phyloP scores from a whole-genome alignment of 2,888 invertebrate species.

The Acanthosepion pharaonis region DNA sequence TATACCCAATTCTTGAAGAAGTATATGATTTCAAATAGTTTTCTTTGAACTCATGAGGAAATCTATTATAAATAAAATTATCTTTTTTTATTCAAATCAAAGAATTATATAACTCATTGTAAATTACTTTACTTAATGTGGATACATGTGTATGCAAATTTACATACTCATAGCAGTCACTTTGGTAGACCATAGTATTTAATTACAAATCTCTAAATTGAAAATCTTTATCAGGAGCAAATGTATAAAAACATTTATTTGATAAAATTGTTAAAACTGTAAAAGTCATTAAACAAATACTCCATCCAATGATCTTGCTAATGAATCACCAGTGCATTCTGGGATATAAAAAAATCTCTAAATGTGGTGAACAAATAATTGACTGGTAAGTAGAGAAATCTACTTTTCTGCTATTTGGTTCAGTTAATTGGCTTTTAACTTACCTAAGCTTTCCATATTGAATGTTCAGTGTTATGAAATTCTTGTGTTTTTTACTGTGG shows the following conservation, averaged over 20 bases:
- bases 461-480: background rate
- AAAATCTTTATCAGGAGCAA: no score
- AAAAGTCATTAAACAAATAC: background rate
- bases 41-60: no score
- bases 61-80: no score
- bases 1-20: no score
- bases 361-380: background rate
- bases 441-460: background rate
- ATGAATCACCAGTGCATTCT: background rate
- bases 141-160: background rate
- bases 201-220: no score
- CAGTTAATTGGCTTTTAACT: background rate
- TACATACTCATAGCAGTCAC: background rate
- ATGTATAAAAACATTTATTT: no score
- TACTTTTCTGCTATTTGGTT: background rate
- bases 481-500: background rate
- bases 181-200: no score
- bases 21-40: no score
- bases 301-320: background rate
- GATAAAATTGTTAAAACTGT: no score
- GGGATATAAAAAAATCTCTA: background rate
- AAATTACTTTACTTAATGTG: background rate
- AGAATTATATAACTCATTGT: no score
- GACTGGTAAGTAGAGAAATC: background rate
- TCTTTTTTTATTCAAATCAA: no score